These are phyloP conservation scores for Oscheius myriophilus DNA, from an alignment of 2,888 invertebrate species.

Conservation along the genomic window DNA sequence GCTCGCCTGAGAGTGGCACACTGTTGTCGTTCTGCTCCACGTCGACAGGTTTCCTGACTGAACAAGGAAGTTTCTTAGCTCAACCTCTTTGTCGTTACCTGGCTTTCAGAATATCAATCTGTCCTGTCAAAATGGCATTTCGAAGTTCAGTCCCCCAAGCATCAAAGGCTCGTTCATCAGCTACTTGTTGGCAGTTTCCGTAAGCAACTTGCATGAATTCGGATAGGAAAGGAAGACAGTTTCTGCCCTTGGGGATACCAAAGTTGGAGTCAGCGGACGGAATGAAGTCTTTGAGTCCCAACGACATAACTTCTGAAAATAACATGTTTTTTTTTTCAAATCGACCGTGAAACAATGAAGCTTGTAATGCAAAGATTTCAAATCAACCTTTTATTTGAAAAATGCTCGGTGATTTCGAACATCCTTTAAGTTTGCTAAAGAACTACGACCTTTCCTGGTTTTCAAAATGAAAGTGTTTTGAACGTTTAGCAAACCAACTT, in stretches of 20 bases:
- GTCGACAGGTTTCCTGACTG: constrained; percentile 68
- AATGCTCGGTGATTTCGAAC: too few relatives aligned
- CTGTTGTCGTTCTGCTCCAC: constrained; percentile 68
- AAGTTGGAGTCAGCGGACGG: constrained; percentile 64
- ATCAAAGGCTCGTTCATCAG: constrained; percentile 68
- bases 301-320: constrained; percentile 18
- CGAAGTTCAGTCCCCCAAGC: constrained; percentile 67
- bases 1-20: constrained; percentile 65
- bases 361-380: not conserved
- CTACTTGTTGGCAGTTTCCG: constrained; percentile 67
- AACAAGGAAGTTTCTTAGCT: constrained; percentile 4
- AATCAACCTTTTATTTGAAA: not conserved
- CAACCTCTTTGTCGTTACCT: constrained; percentile 40
- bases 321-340: too few relatives aligned
- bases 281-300: constrained; percentile 50
- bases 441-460: too few relatives aligned
- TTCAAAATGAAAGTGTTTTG: too few relatives aligned
- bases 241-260: constrained; percentile 66
- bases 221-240: constrained; percentile 68
- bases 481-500: too few relatives aligned
- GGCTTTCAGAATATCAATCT: constrained; percentile 66
- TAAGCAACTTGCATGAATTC: constrained; percentile 69
- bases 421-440: too few relatives aligned
- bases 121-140: constrained; percentile 62
- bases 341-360: not conserved